A percentile compares a stretch with the other conserved stretches of the same genome.
Evolutionary conservation across 2,888 invertebrate species (phyloP).

Genomic region (Rhodophaea formosa): DNA sequence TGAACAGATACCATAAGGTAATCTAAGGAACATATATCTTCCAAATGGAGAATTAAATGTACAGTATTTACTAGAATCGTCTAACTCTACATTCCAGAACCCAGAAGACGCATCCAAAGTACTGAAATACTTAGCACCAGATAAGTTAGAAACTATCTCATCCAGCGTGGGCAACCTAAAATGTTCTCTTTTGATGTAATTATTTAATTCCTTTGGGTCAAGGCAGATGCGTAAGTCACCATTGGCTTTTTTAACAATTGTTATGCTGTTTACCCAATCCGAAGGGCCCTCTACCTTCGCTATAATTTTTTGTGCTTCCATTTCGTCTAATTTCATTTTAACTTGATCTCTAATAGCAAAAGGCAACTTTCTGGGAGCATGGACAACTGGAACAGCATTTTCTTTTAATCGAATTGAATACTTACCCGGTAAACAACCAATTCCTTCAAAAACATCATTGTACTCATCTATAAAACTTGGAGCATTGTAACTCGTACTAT

Average conservation of each 20-base stretch:
- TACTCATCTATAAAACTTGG: neutral
- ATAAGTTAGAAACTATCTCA: conserved; percentile 22
- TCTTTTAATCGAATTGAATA: conserved; percentile 16
- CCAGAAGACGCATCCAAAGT: conserved; percentile 22
- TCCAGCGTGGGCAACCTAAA: conserved; percentile 25
- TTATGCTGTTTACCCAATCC: conserved; percentile 26
- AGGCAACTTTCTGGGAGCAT: conserved; percentile 21
- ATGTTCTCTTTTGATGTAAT: conserved; percentile 23
- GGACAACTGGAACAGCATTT: conserved; percentile 15
- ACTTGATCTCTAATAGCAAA: conserved; percentile 10
- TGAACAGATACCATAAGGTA: conserved; percentile 31
- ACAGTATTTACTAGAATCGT: conserved; percentile 19
- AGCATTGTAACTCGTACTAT: neutral
- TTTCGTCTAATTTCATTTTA: conserved; percentile 4
- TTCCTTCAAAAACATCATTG: too few relatives aligned
- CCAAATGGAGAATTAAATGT: conserved; percentile 22
- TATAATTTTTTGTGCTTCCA: conserved; percentile 17
- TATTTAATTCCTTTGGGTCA: conserved; percentile 25
- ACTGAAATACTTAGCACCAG: conserved; percentile 21
- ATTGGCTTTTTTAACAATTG: too few relatives aligned
- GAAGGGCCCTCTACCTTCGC: conserved; percentile 25
- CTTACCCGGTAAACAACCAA: neutral
- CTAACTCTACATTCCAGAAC: conserved; percentile 20
- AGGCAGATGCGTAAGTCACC: conserved; percentile 6
- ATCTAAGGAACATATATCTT: conserved; percentile 19